Base-by-base conservation (phyloP, 2,888 invertebrate genomes). In the Trichacis sp. region DNA sequence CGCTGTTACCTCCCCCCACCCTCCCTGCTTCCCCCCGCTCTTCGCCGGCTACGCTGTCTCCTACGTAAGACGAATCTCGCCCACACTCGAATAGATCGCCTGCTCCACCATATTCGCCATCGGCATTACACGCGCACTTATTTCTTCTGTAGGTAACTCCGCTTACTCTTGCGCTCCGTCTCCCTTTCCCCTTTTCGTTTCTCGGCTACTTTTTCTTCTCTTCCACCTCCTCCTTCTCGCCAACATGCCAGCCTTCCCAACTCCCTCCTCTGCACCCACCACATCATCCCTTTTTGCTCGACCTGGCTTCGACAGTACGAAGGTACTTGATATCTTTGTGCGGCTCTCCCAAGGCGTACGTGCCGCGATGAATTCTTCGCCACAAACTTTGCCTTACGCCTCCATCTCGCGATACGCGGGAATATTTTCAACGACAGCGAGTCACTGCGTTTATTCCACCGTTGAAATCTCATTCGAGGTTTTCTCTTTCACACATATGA, bases 71-170 rank as follows among this genome's bases (percentile, higher is more conserved):
- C 64, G 69, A 69, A 65, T 72, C 71, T 73, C 73, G 69, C 67
- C 73, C 65, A 70, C 74, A 75, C 78, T 78, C 76, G 76, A 79
- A 79, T 79, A 79, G 80, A 80, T 81, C 77, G 77, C 69, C 68
- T 65, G 73, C 72, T 68, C 69, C 71, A 74, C 77, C 75, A 76
- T 77, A 77, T 80, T 80, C 81, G 79, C 81, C 78, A 81, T 80
- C 82, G 76, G 78, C 77, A 75, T 78, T 79, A 78, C 77, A 73
- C 76, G 78, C 77, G 76, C 78, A 75, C 77, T 81, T 77, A 79
- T 81, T 81, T 77, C 80, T 78, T 76, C 78, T 73, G 79, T 74
- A 74, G 78, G 76, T 76, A 77, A 74, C 73, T 73, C 71, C 67
- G 69, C 73, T 71, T 72, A 64, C 74, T 73, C 72, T 60, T 59